Evolutionary conservation across 2,797 vertebrate genomes (phyloP), one percentile per base, ranked within the genome.

Genomic region (Alca torda): DNA sequence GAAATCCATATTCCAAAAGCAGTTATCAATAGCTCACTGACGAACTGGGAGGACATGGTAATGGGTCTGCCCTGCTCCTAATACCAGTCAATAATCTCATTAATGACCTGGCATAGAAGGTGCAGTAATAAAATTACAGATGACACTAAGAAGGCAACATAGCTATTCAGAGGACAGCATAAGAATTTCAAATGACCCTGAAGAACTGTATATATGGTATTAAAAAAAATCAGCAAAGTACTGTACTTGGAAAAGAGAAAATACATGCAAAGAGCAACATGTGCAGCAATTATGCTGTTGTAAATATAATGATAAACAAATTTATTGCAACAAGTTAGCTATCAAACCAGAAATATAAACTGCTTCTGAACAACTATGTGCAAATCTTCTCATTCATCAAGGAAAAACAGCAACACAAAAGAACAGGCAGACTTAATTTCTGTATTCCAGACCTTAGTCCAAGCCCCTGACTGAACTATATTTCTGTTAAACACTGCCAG

Each of bases 1-100:
- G 59, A 94, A 95, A 97, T 96, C 88, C 85, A 91, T 95, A 93
- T 60, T 95, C 35, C 73, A 88, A 46, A 70, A 93, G 61, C 33
- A 93, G 43, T 69, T 95, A 93, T 88, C 93, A 95, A 91, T 93
- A 95, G 85, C 31, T 95, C 83, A 65, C 73, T 91, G 93, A 88
- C 91, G 93, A 14, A 69, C 54, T 59, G 61, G 54, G 21, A 84
- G 59, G 57, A 90, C 69, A 35, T 11, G 41, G 60, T 86, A 94
- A 95, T 87, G 76, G 59, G 61, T 91, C 84, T 89, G 59, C 61
- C 61, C 65, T 86, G 65, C 41, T 83, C 51, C 37, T 68, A 86
- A 83, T 69, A 81, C 57, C 57, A 88, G 91, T 88, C 95, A 97
- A 94, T 93, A 95, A 88, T 14, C 45, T 89, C 85, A 80, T 74